Base-by-base conservation (phyloP, 2,888 invertebrate species). In the Cheilosia soror region DNA sequence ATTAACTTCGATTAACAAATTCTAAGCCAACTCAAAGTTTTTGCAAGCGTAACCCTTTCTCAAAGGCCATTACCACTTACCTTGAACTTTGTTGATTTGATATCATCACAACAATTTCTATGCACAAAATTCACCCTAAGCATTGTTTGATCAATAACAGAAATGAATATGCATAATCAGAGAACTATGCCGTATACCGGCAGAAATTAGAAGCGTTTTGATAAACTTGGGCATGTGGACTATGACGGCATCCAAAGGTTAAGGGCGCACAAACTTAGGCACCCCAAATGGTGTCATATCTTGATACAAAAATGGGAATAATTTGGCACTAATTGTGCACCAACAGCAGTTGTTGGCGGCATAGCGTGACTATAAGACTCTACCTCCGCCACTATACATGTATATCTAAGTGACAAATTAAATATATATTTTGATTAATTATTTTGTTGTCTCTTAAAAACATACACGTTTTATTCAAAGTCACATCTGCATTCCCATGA, bases 71-170 rank as follows among this genome's bases (percentile, higher is more conserved):
- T 58, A 58, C 13, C 69, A 37, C 27, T 4, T 51, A 5, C 53
- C 33, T 15, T 55, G 15, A 65, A 40, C 57, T 55, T 75, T 75
- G 49, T 66, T 75, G 66, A 66, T 57, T 66, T 75, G 58, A 66
- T 57, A 42, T 9, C 29, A 15, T 44, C 73, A 63, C 27, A 73
- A 65, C 63, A 73, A 57, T 47, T 3, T 42, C 7, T 7, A 33
- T 7, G 11, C 6, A 25, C 13, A 25, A 20, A 40, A 25, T 25
- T 76, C 40, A 65, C 7, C 51, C 57, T 47, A 29, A 20, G n/a
- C 29, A 11, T 77, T 77, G 77, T 77, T 77, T 7, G 53, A 77
- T 77, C 77, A 37, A 77, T 77, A 62, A 9, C 25, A 27, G n/a
- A 55, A 44, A 25, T 25, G 0, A 11, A 20, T 20, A 53, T 27